Evolutionary conservation across 1,140 invertebrate genomes (phyloP), one percentile per base, ranked within the genome.

Genomic region (Eupristina koningsbergeri): DNA sequence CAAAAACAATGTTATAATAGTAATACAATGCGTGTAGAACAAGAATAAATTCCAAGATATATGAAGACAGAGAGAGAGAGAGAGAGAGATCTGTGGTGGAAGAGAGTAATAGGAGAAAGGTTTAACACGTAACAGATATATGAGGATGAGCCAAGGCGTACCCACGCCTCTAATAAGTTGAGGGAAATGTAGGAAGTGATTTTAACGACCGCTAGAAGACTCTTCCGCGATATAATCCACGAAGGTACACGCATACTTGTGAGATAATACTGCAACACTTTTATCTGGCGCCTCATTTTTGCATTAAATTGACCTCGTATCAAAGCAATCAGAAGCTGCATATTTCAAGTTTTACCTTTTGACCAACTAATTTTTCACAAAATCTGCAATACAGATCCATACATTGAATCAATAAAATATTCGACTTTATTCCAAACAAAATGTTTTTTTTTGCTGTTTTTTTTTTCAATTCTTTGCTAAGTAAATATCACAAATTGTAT

Each of bases 111-210:
- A 79, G 76, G 82, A 83, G 82, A 83, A 83, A 83, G 82, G 82
- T 83, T 83, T 69, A 73, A 73, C 63, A 79, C 82, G 76, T 83
- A 83, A 83, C 76, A 76, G 64, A 53, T 34, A n/a, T 36, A 47
- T 63, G 74, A 82, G 80, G 84, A 85, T 82, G 84, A 85, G 80
- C 80, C 74, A 69, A 75, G 71, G 34, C 50, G 81, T 86, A 83
- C 85, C 84, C 86, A 84, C 85, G 85, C 85, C 80, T 85, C 85
- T 86, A 86, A 86, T 84, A 81, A 86, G 85, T 64, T 73, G 50
- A 71, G 80, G 67, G 77, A 81, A 77, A 81, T 75, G 77, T 77
- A 76, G 69, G 77, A 84, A 80, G 78, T 75, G 36, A 53, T 61
- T 81, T 75, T 83, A 82, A 81, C 71, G 58, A 19, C 79, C 36